A percentile compares a stretch with the other conserved stretches of the same genome.
Conservation (phyloP, 2,113 vertebrate species). For the Procapra przewalskii region DNA sequence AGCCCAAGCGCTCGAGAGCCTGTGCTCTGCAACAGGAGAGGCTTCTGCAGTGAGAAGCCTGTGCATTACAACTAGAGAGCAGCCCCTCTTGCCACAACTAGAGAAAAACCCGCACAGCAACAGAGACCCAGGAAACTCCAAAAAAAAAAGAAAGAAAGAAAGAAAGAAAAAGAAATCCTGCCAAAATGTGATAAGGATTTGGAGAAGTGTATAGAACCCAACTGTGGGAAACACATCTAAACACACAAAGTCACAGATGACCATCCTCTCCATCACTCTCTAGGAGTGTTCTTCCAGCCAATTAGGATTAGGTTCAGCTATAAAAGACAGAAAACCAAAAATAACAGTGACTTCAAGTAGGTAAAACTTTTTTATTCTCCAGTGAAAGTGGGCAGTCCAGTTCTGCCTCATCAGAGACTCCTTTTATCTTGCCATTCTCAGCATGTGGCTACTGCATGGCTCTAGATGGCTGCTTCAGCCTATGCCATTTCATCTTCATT, state of each 20-base stretch:
- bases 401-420: not conserved
- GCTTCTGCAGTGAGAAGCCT: not conserved
- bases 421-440: not conserved
- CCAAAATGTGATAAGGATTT: not conserved
- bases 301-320: not conserved
- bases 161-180: not conserved
- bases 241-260: not conserved
- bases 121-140: not conserved
- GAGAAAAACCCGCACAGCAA: not conserved
- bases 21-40: not conserved
- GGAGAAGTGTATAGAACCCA: not conserved
- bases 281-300: not conserved
- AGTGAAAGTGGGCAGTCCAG: not conserved
- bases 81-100: not conserved
- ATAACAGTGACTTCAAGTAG: not conserved
- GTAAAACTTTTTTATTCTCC: not conserved
- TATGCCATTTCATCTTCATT: not conserved
- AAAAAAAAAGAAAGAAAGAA: not conserved
- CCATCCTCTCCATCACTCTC: not conserved
- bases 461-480: not conserved
- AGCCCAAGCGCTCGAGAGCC: not conserved
- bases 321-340: not conserved
- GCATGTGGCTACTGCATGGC: not conserved
- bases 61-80: not conserved
- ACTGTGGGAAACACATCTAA: not conserved